Percentiles rank a stretch among this genome's conserved stretches.
phyloP scores from a whole-genome alignment of 2,888 invertebrate species.

The Epirrhoe alternata region DNA sequence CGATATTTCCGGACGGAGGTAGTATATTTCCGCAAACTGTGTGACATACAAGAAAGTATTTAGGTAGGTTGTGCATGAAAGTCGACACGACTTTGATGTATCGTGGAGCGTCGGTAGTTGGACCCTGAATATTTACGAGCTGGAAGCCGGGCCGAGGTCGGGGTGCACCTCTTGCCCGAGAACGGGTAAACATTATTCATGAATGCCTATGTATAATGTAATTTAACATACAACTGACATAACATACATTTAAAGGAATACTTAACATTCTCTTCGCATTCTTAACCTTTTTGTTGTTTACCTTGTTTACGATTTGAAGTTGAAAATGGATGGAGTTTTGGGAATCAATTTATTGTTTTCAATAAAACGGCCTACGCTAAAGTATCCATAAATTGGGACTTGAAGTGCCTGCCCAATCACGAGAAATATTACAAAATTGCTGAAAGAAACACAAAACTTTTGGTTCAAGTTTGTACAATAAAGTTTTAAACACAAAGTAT shows the following conservation, averaged over 20 bases:
- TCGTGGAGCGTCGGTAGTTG: conserved; percentile 64
- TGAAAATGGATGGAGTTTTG: conserved; percentile 26
- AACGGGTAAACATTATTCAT: conserved; percentile 71
- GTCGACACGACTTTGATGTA: conserved; percentile 73
- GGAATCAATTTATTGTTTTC: conserved; percentile 24
- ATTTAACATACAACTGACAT: conserved; percentile 58
- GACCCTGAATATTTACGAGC: conserved; percentile 78
- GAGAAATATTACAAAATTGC: conserved; percentile 21
- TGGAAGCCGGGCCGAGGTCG: conserved; percentile 52
- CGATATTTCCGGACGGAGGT: conserved; percentile 39
- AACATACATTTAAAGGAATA: conserved; percentile 45
- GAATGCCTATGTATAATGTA: conserved; percentile 43
- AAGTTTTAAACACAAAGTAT: background rate
- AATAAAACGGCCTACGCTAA: conserved; percentile 18
- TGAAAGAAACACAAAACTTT: conserved; percentile 3
- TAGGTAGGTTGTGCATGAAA: conserved; percentile 58
- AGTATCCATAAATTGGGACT: conserved; percentile 20
- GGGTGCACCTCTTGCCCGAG: conserved; percentile 49
- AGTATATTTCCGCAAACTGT: conserved; percentile 51
- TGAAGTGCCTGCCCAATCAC: conserved; percentile 21
- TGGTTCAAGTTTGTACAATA: background rate
- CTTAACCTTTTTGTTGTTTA: conserved; percentile 30
- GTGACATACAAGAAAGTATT: conserved; percentile 55
- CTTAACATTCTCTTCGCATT: conserved; percentile 26
- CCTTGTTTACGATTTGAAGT: conserved; percentile 25